phyloP scores from a whole-genome alignment of 2,797 vertebrate genomes.

The Alcedo atthis region DNA sequence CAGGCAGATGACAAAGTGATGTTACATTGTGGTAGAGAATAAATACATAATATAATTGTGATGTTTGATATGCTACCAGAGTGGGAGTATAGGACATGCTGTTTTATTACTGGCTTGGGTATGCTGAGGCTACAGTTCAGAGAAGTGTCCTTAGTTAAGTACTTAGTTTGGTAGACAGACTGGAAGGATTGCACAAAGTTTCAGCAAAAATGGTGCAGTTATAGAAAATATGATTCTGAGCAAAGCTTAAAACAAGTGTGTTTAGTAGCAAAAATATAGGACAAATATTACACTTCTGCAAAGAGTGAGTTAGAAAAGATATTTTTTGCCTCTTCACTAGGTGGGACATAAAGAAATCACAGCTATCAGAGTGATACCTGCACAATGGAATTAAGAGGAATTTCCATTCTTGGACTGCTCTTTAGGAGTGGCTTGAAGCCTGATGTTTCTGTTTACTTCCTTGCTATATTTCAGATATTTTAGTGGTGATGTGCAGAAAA shows the following conservation, averaged over 20 bases:
- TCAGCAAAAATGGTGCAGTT: rapidly evolving
- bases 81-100: background rate
- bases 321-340: background rate
- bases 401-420: background rate
- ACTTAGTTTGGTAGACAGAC: background rate
- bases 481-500: background rate
- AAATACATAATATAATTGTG: background rate
- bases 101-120: background rate
- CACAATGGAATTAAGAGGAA: background rate
- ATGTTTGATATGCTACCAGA: background rate
- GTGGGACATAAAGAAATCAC: background rate
- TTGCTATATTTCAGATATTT: background rate
- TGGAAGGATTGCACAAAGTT: background rate
- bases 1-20: background rate
- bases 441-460: background rate
- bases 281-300: background rate
- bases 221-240: background rate
- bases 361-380: background rate
- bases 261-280: background rate
- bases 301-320: background rate
- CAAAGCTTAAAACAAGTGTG: background rate
- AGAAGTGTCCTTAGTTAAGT: background rate
- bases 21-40: background rate
- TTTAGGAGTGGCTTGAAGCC: background rate
- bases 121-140: background rate